Evolutionary conservation across 2,888 invertebrate species (phyloP), one percentile per base, ranked within the genome.

Genomic region (Zygothrica quintamaculata): DNA sequence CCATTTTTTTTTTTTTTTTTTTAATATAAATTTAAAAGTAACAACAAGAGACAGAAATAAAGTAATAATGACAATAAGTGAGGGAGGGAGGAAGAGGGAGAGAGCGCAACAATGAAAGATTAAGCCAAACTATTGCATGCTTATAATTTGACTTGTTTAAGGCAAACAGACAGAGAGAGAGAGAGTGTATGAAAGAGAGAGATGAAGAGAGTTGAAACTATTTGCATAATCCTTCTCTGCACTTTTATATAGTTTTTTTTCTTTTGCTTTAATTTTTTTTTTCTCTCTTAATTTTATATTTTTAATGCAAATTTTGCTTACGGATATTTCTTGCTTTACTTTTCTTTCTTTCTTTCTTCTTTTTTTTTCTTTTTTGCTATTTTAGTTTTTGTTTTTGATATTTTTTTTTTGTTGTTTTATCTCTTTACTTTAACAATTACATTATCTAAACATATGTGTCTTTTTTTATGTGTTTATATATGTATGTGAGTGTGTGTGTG

Each of bases 351-450:
- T 50, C 56, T 61, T 53, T 62, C 68, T 47, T 51, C 44, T 42
- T 50, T 40, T 50, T 37, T 39, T 22, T 48, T n/a, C n/a, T n/a
- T 47, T 65, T 33, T 36, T 58, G 51, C 13, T 60, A 37, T 59
- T 59, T 55, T 43, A 50, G 53, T 61, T 53, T 62, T 70, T 47
- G 48, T 42, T 42, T 50, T 40, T 50, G 33, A 43, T 22, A 44
- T 60, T 40, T 59, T 59, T 55, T 43, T 50, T 55, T 61, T 53
- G 60, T 70, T 47, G 48, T 42, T 42, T 50, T 40, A 46, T 37
- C 37, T 22, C 44, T 77, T 71, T 46, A 34, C 26, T 66, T 76
- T 67, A 70, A 67, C 70, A 65, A 65, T 77, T 77, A 65, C 58
- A 70, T 74, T 66, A 74, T 57, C 69, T 71, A 60, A 66, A 61